Conservation (phyloP, 1,140 invertebrate genomes). For the Aradophagus sp. region DNA sequence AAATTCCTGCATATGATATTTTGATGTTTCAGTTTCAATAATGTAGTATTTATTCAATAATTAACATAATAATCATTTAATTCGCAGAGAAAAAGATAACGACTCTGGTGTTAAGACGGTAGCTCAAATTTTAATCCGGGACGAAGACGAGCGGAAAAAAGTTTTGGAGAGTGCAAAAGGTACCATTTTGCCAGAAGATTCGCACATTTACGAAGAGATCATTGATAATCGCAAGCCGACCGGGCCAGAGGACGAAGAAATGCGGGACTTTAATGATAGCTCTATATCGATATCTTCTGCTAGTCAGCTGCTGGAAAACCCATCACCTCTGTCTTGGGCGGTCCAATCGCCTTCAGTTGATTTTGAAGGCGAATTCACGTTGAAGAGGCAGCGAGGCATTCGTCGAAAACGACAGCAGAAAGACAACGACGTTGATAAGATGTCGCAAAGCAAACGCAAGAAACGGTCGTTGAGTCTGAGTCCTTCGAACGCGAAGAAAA, state of each 20-base stretch:
- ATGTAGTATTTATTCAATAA: too few species aligned
- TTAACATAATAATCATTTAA: not conserved
- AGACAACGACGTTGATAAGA: conserved; percentile 55
- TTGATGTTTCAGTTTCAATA: too few species aligned
- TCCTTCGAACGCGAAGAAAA: conserved; percentile 45
- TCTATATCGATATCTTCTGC: conserved; percentile 71
- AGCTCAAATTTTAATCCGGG: conserved; percentile 66
- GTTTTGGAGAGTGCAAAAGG: conserved; percentile 42
- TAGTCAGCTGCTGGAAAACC: conserved; percentile 71
- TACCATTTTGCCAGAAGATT: conserved; percentile 13
- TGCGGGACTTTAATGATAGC: conserved; percentile 66
- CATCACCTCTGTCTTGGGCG: conserved; percentile 70
- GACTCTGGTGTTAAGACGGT: conserved; percentile 63
- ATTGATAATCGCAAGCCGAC: conserved; percentile 24
- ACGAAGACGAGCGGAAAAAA: conserved; percentile 62
- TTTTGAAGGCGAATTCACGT: conserved; percentile 68
- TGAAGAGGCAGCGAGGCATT: conserved; percentile 72
- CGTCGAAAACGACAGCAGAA: conserved; percentile 68
- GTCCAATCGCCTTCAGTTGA: conserved; percentile 67
- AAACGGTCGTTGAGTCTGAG: conserved; percentile 59
- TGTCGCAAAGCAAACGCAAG: conserved; percentile 61
- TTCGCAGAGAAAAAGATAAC: conserved; percentile 61
- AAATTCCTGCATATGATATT: too few species aligned
- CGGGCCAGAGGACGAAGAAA: conserved; percentile 39
- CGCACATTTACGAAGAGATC: conserved; percentile 65